Conservation (phyloP, 1,140 invertebrate species). For the Lineus longissimus region DNA sequence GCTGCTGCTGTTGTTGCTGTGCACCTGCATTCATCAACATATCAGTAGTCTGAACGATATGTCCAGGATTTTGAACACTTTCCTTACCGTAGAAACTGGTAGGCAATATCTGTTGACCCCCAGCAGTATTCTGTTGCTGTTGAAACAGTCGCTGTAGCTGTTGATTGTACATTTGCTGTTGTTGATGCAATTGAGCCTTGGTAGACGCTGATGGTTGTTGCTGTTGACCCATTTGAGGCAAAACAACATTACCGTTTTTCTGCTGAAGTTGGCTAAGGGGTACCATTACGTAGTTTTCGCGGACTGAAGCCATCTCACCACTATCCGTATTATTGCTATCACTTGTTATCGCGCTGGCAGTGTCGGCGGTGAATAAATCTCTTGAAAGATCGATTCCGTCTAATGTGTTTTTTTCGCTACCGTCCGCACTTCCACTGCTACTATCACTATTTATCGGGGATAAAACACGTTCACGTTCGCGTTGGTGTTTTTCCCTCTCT, state of each 20-base stretch:
- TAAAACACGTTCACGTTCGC: background rate
- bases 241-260: background rate
- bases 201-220: background rate
- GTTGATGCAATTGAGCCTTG: background rate
- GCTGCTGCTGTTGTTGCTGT: slow-evolving; percentile 5
- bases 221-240: background rate
- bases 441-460: background rate
- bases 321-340: background rate
- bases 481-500: background rate
- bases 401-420: slow-evolving; percentile 2
- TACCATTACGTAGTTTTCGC: slow-evolving; percentile 5
- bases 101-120: background rate
- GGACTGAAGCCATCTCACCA: background rate
- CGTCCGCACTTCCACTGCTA: background rate
- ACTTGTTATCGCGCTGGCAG: background rate
- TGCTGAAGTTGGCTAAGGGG: slow-evolving; percentile 1
- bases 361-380: background rate
- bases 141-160: background rate
- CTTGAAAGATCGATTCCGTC: background rate
- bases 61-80: background rate
- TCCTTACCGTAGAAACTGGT: background rate
- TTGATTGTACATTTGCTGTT: slow-evolving; percentile 6
- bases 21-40: background rate
- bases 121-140: background rate
- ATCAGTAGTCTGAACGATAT: background rate